These are phyloP conservation scores for Magallana angulata DNA, from an alignment of 1,140 invertebrate species.

Conservation along the genomic window DNA sequence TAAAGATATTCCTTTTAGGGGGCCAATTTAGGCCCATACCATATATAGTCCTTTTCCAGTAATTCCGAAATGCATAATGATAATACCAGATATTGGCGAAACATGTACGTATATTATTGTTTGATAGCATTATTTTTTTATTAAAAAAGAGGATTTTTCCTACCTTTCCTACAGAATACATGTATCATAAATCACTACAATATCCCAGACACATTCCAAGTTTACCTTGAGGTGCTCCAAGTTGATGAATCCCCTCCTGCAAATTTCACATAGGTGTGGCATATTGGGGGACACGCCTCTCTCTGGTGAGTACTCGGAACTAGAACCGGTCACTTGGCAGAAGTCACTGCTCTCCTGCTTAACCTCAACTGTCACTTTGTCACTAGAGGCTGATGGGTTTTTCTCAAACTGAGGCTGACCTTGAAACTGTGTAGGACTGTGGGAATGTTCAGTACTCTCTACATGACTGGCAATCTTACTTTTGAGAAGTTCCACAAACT, in stretches of 20 bases:
- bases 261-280: constrained; percentile 69
- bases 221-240: constrained; percentile 67
- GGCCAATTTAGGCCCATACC: too few species aligned
- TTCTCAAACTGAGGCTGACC: constrained; percentile 49
- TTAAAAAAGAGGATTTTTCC: too few species aligned
- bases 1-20: too few species aligned
- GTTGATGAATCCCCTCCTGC: constrained; percentile 63
- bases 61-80: too few species aligned
- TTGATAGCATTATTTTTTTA: too few species aligned
- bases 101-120: too few species aligned
- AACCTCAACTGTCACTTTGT: constrained; percentile 63
- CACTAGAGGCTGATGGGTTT: constrained; percentile 50
- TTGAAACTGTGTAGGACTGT: constrained; percentile 29
- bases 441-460: background rate
- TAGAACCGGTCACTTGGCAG: constrained; percentile 37
- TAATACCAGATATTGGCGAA: too few species aligned
- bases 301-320: constrained; percentile 12
- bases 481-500: constrained; percentile 87
- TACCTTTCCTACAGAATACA: background rate
- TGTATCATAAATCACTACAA: background rate
- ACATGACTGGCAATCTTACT: background rate
- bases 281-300: constrained; percentile 21
- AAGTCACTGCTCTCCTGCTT: constrained; percentile 61
- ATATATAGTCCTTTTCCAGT: too few species aligned
- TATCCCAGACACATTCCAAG: background rate